These are phyloP conservation scores for Plecturocebus donacophilus DNA, from an alignment of 2,113 vertebrate genomes.

Conservation along the genomic window DNA sequence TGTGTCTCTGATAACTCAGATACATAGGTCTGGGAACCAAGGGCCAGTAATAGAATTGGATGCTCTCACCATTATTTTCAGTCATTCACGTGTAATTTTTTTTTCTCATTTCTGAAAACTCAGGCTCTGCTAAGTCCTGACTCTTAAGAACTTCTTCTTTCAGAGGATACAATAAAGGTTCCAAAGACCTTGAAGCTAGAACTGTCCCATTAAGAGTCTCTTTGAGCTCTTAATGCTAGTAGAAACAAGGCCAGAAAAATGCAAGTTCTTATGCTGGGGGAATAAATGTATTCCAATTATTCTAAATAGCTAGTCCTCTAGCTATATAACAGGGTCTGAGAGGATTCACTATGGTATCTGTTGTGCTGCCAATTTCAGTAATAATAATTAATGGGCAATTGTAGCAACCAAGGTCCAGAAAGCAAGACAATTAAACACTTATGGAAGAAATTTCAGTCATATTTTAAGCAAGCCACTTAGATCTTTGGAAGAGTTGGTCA, in stretches of 20 bases:
- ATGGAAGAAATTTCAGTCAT: neutral
- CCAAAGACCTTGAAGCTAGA: neutral
- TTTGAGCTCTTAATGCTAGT: neutral
- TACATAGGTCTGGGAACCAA: neutral
- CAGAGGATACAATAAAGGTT: neutral
- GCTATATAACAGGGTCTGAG: neutral
- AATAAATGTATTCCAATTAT: neutral
- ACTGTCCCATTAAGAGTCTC: neutral
- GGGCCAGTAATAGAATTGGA: neutral
- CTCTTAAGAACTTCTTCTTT: neutral
- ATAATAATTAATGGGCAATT: neutral
- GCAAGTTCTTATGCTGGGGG: neutral
- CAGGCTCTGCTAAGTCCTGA: neutral
- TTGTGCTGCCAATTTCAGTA: neutral
- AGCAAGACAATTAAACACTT: neutral
- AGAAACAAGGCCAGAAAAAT: neutral
- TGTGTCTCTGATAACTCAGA: neutral
- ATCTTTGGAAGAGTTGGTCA: neutral
- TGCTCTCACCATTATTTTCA: neutral
- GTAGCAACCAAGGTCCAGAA: neutral
- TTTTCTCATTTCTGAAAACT: neutral
- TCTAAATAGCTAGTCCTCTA: neutral
- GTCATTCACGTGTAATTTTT: neutral
- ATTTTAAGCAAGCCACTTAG: neutral
- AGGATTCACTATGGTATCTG: neutral